These are phyloP conservation scores for Prunella fulvescens DNA, from an alignment of 2,113 vertebrate genomes.

Conservation along the genomic window DNA sequence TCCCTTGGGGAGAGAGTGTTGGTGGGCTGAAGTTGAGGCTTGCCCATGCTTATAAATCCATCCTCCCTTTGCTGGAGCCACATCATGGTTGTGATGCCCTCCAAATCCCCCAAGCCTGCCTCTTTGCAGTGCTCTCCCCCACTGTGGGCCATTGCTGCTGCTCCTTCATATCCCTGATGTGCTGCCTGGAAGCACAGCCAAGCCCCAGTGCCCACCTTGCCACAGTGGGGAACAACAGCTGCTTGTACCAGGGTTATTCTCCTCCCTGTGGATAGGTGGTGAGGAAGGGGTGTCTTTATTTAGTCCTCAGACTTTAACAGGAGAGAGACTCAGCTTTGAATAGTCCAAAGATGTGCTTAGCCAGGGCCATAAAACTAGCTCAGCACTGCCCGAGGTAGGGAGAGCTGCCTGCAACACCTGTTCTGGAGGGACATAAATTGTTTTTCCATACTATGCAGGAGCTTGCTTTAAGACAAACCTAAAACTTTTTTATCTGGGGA, in stretches of 20 bases:
- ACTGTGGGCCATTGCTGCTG: fast-evolving
- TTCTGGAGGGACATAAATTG: neutral
- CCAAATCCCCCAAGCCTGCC: neutral
- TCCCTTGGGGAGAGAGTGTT: neutral
- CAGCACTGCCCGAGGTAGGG: neutral
- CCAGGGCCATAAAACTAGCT: neutral
- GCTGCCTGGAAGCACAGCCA: fast-evolving
- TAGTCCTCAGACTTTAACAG: neutral
- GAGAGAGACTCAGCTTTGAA: neutral
- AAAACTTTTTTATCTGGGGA: neutral
- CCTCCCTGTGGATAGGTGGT: neutral
- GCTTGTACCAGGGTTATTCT: neutral
- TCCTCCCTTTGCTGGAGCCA: neutral
- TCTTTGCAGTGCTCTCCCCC: fast-evolving
- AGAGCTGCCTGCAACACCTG: fast-evolving
- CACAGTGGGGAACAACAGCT: neutral
- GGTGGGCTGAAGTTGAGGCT: neutral
- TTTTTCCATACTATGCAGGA: neutral
- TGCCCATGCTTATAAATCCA: neutral
- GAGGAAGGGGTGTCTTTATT: fast-evolving
- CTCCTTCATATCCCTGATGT: neutral
- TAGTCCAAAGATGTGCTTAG: neutral
- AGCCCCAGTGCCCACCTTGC: neutral
- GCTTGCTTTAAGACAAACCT: neutral
- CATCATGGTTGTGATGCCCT: neutral